Percentiles rank a stretch among this genome's conserved stretches.
Evolutionary conservation across 2,113 vertebrate genomes (phyloP).

Genomic region (Rissa tridactyla): DNA sequence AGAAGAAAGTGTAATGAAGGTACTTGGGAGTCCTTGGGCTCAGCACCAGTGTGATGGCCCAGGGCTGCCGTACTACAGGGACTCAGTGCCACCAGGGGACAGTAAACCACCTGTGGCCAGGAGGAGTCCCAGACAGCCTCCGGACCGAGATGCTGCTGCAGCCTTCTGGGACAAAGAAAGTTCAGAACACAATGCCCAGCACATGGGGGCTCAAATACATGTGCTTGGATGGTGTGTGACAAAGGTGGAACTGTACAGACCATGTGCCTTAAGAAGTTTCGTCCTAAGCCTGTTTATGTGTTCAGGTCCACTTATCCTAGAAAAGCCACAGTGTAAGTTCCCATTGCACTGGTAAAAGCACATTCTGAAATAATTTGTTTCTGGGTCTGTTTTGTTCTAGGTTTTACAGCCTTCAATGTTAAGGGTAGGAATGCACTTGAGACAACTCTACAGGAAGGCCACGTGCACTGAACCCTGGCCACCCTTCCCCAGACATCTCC

Average conservation of each 20-base stretch:
- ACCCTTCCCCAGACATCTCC: not conserved
- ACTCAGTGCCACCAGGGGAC: not conserved
- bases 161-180: not conserved
- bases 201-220: fast-evolving
- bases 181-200: not conserved
- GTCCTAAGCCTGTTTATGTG: not conserved
- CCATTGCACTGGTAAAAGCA: not conserved
- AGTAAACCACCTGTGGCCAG: not conserved
- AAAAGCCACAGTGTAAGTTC: not conserved
- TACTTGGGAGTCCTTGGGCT: fast-evolving
- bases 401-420: not conserved
- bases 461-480: not conserved
- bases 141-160: not conserved
- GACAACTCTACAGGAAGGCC: not conserved
- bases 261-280: not conserved
- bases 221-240: not conserved
- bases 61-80: fast-evolving
- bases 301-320: not conserved
- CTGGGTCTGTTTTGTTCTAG: not conserved
- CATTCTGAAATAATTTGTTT: not conserved
- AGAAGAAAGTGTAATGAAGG: not conserved
- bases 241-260: not conserved
- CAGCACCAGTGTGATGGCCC: fast-evolving
- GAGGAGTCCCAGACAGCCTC: not conserved
- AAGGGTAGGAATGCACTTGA: not conserved